Percentiles rank a stretch among this genome's conserved stretches.
Conservation (phyloP, 2,797 vertebrate genomes). For the Poecilia wingei region DNA sequence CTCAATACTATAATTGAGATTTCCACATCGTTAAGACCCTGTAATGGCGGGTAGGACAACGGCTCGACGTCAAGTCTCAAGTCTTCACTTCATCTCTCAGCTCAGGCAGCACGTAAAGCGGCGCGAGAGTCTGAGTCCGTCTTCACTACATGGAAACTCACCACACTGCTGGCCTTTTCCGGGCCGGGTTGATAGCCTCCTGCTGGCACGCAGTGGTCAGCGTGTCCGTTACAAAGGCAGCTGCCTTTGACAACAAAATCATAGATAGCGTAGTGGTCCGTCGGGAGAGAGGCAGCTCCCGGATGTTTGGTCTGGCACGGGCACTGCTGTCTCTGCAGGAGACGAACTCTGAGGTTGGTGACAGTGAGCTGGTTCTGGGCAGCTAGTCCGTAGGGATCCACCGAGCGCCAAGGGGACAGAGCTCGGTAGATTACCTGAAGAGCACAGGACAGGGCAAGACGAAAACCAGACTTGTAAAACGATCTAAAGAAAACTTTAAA, state of each 20-base stretch:
- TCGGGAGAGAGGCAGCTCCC: conserved; percentile 40
- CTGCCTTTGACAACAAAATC: conserved; percentile 96
- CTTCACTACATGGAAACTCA: conserved; percentile 66
- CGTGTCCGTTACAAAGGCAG: conserved; percentile 94
- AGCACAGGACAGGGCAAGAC: background rate
- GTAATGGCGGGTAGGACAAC: conserved; percentile 65
- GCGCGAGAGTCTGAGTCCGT: background rate
- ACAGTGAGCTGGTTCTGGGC: conserved; percentile 88
- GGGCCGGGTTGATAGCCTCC: conserved; percentile 75
- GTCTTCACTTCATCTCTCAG: conserved; percentile 44
- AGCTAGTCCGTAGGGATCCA: conserved; percentile 87
- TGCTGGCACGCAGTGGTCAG: conserved; percentile 88
- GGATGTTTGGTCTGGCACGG: conserved; percentile 81
- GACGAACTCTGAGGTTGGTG: conserved; percentile 90
- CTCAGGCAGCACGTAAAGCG: conserved; percentile 30
- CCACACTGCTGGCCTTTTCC: conserved; percentile 78
- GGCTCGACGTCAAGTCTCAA: conserved; percentile 51
- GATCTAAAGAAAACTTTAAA: conserved; percentile 8
- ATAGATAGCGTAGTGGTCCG: conserved; percentile 87
- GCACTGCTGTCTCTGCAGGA: conserved; percentile 87
- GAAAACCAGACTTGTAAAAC: background rate
- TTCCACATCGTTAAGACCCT: conserved; percentile 64
- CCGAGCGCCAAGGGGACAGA: conserved; percentile 79
- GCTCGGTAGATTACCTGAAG: conserved; percentile 92
- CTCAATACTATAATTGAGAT: conserved; percentile 67